Base-by-base conservation (phyloP, 2,797 vertebrate genomes). In the Aeoliscus strigatus region DNA sequence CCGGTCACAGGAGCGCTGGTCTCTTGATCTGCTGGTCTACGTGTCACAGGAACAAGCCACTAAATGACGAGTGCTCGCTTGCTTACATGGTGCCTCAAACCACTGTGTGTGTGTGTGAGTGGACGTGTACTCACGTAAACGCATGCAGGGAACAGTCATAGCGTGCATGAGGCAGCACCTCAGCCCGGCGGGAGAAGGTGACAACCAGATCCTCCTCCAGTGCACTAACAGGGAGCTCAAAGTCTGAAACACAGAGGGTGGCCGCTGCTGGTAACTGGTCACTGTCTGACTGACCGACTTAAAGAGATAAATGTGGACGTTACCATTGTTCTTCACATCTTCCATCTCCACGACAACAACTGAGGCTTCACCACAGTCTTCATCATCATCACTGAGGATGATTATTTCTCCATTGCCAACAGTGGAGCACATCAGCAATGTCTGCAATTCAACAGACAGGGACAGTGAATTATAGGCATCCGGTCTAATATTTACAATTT, bases 111-210 rank as follows among this genome's bases (percentile, higher is more conserved):
- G 18, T 12, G 12, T 8, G 4, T 2, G 39, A 28, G 21, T 21
- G 13, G n/a, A 0, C 1, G 5, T 27, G 9, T 7, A 10, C 73
- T 70, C 58, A 92, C 92, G 61, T 75, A 17, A 94, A 94, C 0
- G 82, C 62, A 25, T 88, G 75, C 0, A 42, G 32, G 14, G 69
- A 73, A 26, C 93, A 94, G 77, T 96, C 91, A 0, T 90, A 88
- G 62, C 92, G 79, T 0, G 90, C 92, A 0, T 95, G 93, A 32
- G 92, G 91, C 73, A 94, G 80, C 43, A 93, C 85, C 1, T 83
- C 70, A 0, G 84, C 88, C 1, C 68, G 79, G 11, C 80, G 90
- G 4, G 84, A 87, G 73, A 82, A 21, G 2, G 90, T 93, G 0
- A 95, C 84, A 1, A 90, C 62, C 13, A 95, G 55, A 45, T 90